These are phyloP conservation scores for Pandemis cinnamomeana DNA, from an alignment of 2,888 invertebrate genomes.

Conservation along the genomic window DNA sequence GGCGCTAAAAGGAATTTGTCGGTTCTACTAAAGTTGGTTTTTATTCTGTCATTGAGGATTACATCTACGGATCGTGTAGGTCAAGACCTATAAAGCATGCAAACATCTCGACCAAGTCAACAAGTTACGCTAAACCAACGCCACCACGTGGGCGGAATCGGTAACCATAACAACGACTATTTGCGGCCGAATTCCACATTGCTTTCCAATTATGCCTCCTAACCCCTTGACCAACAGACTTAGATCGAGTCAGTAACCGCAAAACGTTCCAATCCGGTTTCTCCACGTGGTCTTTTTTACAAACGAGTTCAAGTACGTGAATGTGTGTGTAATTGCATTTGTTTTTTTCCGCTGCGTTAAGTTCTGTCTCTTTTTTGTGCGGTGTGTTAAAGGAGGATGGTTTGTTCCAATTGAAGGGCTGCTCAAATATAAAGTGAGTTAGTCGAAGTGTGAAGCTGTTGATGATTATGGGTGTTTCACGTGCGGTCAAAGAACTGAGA, in stretches of 20 bases:
- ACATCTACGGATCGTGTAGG: constrained; percentile 15
- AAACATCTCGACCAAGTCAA: constrained; percentile 20
- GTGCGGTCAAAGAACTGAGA: constrained; percentile 34
- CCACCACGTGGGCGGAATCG: constrained; percentile 34
- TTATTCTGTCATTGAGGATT: neutral
- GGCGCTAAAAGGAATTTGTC: no score
- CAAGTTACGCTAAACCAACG: constrained; percentile 18
- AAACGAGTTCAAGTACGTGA: neutral
- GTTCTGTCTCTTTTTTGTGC: neutral
- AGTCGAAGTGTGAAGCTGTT: constrained; percentile 17
- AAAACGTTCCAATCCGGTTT: neutral
- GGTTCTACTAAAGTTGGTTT: no score
- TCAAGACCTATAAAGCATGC: constrained; percentile 22
- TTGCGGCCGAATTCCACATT: neutral
- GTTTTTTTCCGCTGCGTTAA: neutral
- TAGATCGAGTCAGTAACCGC: neutral
- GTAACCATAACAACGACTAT: neutral
- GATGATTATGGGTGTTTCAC: constrained; percentile 22
- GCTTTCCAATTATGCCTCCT: constrained; percentile 1
- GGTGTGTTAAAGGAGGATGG: neutral
- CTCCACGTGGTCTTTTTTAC: constrained; percentile 15
- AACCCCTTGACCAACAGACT: neutral
- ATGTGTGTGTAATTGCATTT: constrained; percentile 7
- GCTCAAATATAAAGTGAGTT: neutral
- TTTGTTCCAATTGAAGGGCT: neutral